These are phyloP conservation scores for Euspilapteryx auroguttella DNA, from an alignment of 2,888 invertebrate genomes.

Conservation along the genomic window DNA sequence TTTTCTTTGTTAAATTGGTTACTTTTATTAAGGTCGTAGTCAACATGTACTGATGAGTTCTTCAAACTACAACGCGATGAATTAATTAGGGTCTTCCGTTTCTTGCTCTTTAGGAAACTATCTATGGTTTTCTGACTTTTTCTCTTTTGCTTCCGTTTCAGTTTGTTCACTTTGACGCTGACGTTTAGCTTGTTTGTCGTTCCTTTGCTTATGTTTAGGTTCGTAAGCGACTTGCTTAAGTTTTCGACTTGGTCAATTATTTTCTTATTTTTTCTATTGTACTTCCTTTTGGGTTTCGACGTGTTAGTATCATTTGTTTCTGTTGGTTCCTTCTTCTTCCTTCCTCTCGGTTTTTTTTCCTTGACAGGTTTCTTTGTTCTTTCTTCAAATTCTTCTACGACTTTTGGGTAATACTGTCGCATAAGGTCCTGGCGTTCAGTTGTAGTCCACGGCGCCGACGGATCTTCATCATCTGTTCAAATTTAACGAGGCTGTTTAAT, in stretches of 20 bases:
- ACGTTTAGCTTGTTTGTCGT: constrained; percentile 25
- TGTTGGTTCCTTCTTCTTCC: constrained; percentile 22
- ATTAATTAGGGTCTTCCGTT: constrained; percentile 16
- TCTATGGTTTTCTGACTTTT: constrained; percentile 36
- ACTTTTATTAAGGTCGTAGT: constrained; percentile 1
- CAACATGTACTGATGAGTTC: too few species aligned
- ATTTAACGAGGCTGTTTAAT: too few species aligned
- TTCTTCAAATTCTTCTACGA: constrained; percentile 63
- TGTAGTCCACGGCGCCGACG: constrained; percentile 62
- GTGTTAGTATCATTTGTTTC: constrained; percentile 17
- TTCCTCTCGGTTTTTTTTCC: constrained; percentile 27
- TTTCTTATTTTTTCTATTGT: constrained; percentile 28
- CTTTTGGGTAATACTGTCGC: constrained; percentile 61
- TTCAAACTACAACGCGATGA: constrained; percentile 20
- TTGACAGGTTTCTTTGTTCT: constrained; percentile 55
- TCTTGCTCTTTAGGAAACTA: constrained; percentile 34
- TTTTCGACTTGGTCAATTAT: constrained; percentile 13
- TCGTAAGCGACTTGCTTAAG: constrained; percentile 22
- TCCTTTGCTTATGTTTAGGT: constrained; percentile 15
- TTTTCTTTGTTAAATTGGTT: not conserved
- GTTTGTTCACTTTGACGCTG: constrained; percentile 32
- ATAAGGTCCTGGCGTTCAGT: constrained; percentile 70
- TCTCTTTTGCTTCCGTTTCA: constrained; percentile 37
- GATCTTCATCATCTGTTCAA: constrained; percentile 38
- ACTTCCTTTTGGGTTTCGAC: constrained; percentile 33